Conservation (phyloP, 2,113 vertebrate genomes). For the Podarcis cretensis region DNA sequence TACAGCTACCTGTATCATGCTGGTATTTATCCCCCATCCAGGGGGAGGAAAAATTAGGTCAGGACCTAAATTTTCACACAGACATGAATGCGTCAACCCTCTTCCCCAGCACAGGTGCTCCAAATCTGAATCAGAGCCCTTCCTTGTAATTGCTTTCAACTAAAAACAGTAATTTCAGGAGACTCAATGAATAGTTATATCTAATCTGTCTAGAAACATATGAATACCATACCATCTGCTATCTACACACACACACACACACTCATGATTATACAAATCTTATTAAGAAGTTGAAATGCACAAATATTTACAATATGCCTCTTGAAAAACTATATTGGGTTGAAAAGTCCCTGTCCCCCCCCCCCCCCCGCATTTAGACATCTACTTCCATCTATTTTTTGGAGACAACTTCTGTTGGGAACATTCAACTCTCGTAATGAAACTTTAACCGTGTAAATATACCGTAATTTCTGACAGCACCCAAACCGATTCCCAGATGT, state of each 20-base stretch:
- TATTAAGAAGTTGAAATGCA: background rate
- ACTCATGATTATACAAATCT: background rate
- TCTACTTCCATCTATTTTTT: background rate
- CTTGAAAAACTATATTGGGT: background rate
- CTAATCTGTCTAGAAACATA: no score
- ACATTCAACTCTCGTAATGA: background rate
- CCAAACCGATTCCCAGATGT: background rate
- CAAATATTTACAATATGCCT: background rate
- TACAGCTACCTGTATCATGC: background rate
- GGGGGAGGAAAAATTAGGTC: background rate
- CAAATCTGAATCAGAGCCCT: background rate
- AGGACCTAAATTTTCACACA: background rate
- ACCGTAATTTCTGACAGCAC: no score
- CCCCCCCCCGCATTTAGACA: background rate
- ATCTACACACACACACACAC: background rate
- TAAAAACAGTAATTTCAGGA: background rate
- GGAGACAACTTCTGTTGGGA: background rate
- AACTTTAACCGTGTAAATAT: background rate
- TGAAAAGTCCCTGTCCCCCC: background rate
- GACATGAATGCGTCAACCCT: background rate
- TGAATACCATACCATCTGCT: background rate
- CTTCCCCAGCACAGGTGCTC: background rate
- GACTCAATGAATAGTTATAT: background rate
- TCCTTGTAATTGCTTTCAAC: background rate
- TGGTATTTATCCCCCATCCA: background rate